phyloP scores from a whole-genome alignment of 2,888 invertebrate genomes.

The Hanleya hanleyi region DNA sequence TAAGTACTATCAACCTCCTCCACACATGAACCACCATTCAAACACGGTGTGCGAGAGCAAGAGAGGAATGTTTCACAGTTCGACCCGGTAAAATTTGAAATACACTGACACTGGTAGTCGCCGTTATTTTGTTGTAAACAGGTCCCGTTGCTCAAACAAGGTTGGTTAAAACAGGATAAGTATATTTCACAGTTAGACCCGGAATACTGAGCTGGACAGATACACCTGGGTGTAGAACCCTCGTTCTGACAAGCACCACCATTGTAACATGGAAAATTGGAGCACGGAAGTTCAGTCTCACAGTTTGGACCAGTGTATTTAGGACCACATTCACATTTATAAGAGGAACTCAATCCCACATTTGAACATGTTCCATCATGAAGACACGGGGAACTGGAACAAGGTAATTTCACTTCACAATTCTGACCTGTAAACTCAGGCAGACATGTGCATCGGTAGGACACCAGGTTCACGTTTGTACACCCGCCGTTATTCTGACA shows the following conservation, averaged over 20 bases:
- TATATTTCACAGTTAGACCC: slow-evolving; percentile 35
- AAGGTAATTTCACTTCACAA: slow-evolving; percentile 34
- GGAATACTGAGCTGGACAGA: slow-evolving; percentile 36
- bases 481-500: slow-evolving; percentile 50
- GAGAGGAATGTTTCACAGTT: slow-evolving; percentile 13
- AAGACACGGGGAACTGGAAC: slow-evolving; percentile 15
- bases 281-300: slow-evolving; percentile 39
- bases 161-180: slow-evolving; percentile 48
- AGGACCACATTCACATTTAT: slow-evolving; percentile 29
- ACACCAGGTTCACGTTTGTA: slow-evolving; percentile 11
- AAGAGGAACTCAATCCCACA: background rate
- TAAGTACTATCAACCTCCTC: slow-evolving; percentile 6
- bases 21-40: slow-evolving; percentile 23
- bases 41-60: slow-evolving; percentile 19
- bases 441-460: slow-evolving; percentile 33
- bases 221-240: slow-evolving; percentile 25
- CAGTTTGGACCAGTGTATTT: slow-evolving; percentile 36
- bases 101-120: slow-evolving; percentile 15
- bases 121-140: slow-evolving; percentile 24
- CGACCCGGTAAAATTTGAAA: slow-evolving; percentile 9
- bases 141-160: slow-evolving; percentile 51
- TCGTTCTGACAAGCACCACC: slow-evolving; percentile 35
- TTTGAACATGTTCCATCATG: slow-evolving; percentile 31
- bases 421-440: slow-evolving; percentile 22
- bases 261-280: slow-evolving; percentile 40